Conservation (phyloP, 1,140 invertebrate species). For the Oryctes rhinoceros region DNA sequence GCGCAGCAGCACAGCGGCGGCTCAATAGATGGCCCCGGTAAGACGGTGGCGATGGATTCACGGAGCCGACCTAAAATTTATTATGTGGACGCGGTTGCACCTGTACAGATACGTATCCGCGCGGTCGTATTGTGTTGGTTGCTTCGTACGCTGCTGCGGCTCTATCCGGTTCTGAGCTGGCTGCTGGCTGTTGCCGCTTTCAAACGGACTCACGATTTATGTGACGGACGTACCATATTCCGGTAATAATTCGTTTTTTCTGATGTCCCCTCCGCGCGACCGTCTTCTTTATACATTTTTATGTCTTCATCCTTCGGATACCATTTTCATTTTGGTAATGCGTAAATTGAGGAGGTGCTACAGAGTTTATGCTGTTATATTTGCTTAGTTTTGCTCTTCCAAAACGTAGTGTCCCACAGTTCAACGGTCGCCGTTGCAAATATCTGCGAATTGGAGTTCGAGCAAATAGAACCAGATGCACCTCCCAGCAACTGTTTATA, state of each 20-base stretch:
- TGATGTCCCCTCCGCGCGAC: not conserved
- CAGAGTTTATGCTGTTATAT: too few relatives aligned
- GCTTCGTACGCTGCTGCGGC: not conserved
- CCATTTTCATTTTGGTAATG: not conserved
- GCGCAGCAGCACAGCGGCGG: slow-evolving; percentile 1
- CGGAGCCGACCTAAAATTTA: slow-evolving; percentile 10
- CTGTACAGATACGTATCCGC: slow-evolving; percentile 23
- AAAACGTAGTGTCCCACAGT: too few relatives aligned
- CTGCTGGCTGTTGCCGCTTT: not conserved
- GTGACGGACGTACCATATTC: slow-evolving; percentile 31
- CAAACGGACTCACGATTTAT: slow-evolving; percentile 23
- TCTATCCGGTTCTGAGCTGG: not conserved
- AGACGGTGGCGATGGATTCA: slow-evolving; percentile 18
- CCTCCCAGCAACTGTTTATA: too few relatives aligned
- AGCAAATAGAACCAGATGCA: too few relatives aligned
- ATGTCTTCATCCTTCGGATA: slow-evolving; percentile 3
- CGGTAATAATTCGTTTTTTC: slow-evolving; percentile 31
- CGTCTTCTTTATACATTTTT: not conserved
- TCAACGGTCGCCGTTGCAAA: too few relatives aligned
- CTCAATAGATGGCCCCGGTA: slow-evolving; percentile 2
- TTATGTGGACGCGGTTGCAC: slow-evolving; percentile 25
- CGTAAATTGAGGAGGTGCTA: too few relatives aligned
- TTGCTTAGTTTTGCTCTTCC: too few relatives aligned
- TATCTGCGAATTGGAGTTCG: too few relatives aligned
- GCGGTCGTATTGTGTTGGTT: not conserved